Evolutionary conservation across 1,140 invertebrate genomes (phyloP).

Genomic region (Heterodera schachtii): DNA sequence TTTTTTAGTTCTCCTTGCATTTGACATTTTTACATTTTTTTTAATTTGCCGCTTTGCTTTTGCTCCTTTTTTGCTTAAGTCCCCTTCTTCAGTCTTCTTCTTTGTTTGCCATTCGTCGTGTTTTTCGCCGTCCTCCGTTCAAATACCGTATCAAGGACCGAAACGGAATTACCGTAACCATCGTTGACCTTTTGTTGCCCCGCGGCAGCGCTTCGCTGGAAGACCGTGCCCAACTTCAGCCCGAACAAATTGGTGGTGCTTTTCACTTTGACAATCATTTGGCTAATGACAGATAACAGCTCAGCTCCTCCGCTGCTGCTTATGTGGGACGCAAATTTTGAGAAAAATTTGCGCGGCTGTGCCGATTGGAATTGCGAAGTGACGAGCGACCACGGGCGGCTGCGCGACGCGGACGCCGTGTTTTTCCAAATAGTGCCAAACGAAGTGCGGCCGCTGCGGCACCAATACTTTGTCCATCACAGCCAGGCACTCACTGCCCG

Average conservation of each 20-base stretch:
- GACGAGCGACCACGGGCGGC: conserved; percentile 25
- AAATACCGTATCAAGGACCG: conserved; percentile 22
- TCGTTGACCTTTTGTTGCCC: conserved; percentile 16
- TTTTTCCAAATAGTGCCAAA: conserved; percentile 24
- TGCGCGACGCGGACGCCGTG: conserved; percentile 22
- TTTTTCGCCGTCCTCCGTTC: not conserved
- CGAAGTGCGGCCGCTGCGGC: conserved; percentile 17
- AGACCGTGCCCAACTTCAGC: not conserved
- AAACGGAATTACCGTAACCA: conserved; percentile 12
- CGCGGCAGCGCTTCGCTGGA: conserved; percentile 9
- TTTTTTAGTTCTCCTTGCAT: too few species aligned
- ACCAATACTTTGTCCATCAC: conserved; percentile 57
- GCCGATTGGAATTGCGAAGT: conserved; percentile 63
- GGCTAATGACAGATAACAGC: too few species aligned
- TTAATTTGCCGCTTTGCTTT: too few species aligned
- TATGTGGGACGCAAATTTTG: conserved; percentile 18
- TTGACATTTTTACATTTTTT: too few species aligned
- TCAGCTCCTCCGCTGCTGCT: conserved; percentile 10
- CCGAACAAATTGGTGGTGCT: not conserved
- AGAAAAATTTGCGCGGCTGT: conserved; percentile 54
- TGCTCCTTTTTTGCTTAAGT: too few species aligned
- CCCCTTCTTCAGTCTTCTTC: too few species aligned
- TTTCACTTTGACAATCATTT: too few species aligned
- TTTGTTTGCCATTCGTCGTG: not conserved
- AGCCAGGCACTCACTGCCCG: conserved; percentile 50